These are phyloP conservation scores for Eudasyphora cyanicolor DNA, from an alignment of 2,888 invertebrate genomes.

Conservation along the genomic window DNA sequence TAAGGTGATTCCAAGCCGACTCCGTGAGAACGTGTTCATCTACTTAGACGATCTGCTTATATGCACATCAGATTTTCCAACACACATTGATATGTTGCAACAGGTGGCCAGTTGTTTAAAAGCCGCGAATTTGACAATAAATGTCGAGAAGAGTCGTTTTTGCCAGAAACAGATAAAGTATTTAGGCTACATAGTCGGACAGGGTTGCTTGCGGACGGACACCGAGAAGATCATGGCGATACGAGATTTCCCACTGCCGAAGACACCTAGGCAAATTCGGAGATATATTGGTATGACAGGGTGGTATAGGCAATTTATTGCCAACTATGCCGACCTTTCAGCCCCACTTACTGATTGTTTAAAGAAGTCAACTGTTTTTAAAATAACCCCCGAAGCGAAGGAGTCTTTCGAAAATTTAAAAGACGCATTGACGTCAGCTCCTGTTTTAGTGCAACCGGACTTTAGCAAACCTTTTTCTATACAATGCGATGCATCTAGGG, in stretches of 20 bases:
- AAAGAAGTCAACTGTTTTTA: background rate
- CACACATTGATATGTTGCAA: background rate
- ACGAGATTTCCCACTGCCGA: background rate
- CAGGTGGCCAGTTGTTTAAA: conserved; percentile 6
- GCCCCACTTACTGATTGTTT: conserved; percentile 31
- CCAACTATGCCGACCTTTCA: conserved; percentile 1
- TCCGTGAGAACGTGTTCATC: conserved; percentile 31
- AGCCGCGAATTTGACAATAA: background rate
- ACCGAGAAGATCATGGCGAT: background rate
- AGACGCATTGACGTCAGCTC: conserved; percentile 1
- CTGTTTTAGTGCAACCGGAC: conserved; percentile 31
- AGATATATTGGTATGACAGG: too few relatives aligned
- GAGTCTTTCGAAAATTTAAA: background rate
- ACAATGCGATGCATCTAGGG: conserved; percentile 43
- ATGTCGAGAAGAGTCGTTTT: conserved; percentile 15
- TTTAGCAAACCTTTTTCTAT: conserved; percentile 35
- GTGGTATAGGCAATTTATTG: too few relatives aligned
- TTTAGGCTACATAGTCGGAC: conserved; percentile 10
- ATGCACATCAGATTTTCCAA: conserved; percentile 16
- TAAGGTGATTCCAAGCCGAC: conserved; percentile 30
- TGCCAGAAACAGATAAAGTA: conserved; percentile 10
- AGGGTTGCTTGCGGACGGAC: conserved; percentile 9
- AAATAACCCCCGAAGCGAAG: background rate
- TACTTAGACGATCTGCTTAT: too few relatives aligned
- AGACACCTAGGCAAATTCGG: too few relatives aligned